Percentiles rank a stretch among this genome's conserved stretches.
These are phyloP conservation scores for Drosophila histrio DNA, from an alignment of 2,888 invertebrate genomes.

Conservation along the genomic window DNA sequence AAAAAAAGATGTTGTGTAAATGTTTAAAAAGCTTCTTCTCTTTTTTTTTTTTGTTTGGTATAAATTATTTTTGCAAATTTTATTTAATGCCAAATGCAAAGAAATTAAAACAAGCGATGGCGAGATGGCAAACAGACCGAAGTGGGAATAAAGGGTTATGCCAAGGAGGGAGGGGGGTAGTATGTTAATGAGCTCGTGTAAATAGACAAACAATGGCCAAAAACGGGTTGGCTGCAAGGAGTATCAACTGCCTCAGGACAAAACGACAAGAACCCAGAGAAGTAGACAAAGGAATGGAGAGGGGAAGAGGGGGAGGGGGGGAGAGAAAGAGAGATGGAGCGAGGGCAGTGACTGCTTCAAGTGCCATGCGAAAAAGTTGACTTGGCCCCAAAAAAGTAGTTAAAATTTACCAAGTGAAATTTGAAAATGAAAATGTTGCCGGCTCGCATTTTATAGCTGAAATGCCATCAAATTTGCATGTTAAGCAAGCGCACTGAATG, in stretches of 20 bases:
- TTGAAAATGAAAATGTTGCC: slow-evolving; percentile 69
- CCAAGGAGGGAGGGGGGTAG: not conserved
- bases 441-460: slow-evolving; percentile 60
- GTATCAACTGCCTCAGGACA: slow-evolving; percentile 43
- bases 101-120: slow-evolving; percentile 60
- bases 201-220: slow-evolving; percentile 76
- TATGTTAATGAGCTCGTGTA: slow-evolving; percentile 78
- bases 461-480: slow-evolving; percentile 72
- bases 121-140: not conserved
- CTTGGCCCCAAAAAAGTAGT: slow-evolving; percentile 64
- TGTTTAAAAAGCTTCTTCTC: slow-evolving; percentile 49
- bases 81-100: slow-evolving; percentile 68
- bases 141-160: not conserved
- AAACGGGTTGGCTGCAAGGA: slow-evolving; percentile 33
- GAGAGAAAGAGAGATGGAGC: not conserved
- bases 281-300: not conserved
- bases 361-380: slow-evolving; percentile 43
- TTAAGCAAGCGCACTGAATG: slow-evolving; percentile 62
- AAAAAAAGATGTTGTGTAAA: slow-evolving; percentile 36
- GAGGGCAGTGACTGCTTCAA: slow-evolving; percentile 26
- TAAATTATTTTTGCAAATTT: slow-evolving; percentile 79
- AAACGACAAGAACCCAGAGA: slow-evolving; percentile 19
- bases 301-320: not conserved
- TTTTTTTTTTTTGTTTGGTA: slow-evolving; percentile 42
- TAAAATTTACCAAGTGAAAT: slow-evolving; percentile 75